Base-by-base conservation (phyloP, 2,888 invertebrate genomes). In the Andrena chrysosceles region DNA sequence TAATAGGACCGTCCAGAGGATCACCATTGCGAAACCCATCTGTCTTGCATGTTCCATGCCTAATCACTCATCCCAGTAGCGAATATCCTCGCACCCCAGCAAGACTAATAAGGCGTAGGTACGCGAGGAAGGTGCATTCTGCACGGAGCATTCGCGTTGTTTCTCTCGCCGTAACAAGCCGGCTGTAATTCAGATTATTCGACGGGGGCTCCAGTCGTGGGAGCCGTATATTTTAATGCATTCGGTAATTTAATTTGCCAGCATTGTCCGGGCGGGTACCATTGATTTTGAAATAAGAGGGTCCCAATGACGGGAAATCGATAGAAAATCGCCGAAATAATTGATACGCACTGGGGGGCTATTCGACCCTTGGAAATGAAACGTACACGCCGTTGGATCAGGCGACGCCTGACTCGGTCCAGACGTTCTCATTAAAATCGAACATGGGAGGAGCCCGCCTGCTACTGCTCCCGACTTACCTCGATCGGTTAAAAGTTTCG, bases 401-500 rank as follows among this genome's bases (percentile, higher is more conserved):
- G 13, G 2, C 16, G 5, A 23, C 10, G 23, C 2, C n/a, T 16
- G 49, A 35, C 1, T n/a, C 29, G 29, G 8, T 16, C 1, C 52
- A 6, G 60, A 20, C 60, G 66, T 49, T 60, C 3, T 20, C 23
- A 48, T 77, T 70, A 42, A 33, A 80, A 42, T 48, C 70, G 71
- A 59, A 26, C 42, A 2, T 3, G 42, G 16, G 2, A 35, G 26
- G 20, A 29, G 48, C 13, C 33, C 4, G 10, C 7, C 10, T 7
- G 33, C 29, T 63, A 42, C 77, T 69, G 78, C 63, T 26, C 26
- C 4, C 33, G 68, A 35, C 63, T 56, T 59, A 70, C 70, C 77
- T 70, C 13, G 79, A 77, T 77, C 52, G 64, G 64, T 69, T 10
- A 59, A 66, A 77, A 79, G 77, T 77, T 79, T 77, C 49, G 35